These are phyloP conservation scores for Salarias fasciatus DNA, from an alignment of 2,797 vertebrate genomes.

Conservation along the genomic window DNA sequence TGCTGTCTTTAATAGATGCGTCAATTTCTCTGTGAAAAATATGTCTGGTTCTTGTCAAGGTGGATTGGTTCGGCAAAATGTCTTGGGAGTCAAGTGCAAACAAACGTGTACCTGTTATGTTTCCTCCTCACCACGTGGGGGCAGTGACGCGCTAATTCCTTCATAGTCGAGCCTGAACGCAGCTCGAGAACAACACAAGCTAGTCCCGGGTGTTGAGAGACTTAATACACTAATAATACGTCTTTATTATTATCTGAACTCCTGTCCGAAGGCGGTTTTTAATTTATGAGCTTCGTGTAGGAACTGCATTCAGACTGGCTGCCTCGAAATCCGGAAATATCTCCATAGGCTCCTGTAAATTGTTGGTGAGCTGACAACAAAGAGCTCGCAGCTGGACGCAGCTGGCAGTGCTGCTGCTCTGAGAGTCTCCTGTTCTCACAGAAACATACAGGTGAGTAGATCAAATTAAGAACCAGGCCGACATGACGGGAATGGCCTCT, in stretches of 20 bases:
- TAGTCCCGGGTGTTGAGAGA: background rate
- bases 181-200: background rate
- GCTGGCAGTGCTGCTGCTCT: too few species aligned
- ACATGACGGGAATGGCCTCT: slow-evolving; percentile 85
- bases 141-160: background rate
- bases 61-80: too few species aligned
- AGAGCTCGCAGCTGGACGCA: slow-evolving; percentile 23
- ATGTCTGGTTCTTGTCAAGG: too few species aligned
- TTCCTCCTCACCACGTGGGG: background rate
- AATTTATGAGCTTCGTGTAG: too few species aligned
- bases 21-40: too few species aligned
- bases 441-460: background rate
- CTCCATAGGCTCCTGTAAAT: slow-evolving; percentile 5
- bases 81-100: too few species aligned
- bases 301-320: background rate
- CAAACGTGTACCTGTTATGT: too few species aligned
- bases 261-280: background rate
- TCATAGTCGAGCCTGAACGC: too few species aligned
- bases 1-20: too few species aligned
- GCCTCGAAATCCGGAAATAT: background rate
- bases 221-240: too few species aligned
- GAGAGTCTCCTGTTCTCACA: background rate
- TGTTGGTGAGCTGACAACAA: slow-evolving; percentile 41
- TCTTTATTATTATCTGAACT: background rate
- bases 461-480: background rate